Conservation (phyloP, 2,888 invertebrate genomes). For the Macropis europaea region DNA sequence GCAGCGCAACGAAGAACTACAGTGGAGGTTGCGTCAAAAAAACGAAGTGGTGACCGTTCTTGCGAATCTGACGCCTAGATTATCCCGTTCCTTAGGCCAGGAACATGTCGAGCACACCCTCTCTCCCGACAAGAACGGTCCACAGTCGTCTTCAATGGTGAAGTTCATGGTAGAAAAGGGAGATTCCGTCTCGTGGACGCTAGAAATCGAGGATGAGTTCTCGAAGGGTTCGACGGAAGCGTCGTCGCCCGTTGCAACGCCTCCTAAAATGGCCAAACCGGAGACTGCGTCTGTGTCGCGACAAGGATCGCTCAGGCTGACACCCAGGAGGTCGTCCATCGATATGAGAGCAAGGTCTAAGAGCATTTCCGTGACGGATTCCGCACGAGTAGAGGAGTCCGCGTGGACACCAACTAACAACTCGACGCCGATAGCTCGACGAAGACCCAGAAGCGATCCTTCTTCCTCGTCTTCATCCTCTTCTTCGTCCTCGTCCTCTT, state of each 20-base stretch:
- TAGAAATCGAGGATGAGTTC: constrained; percentile 85
- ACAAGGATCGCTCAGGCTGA: constrained; percentile 72
- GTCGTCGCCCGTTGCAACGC: constrained; percentile 22
- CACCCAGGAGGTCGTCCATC: constrained; percentile 64
- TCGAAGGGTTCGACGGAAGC: constrained; percentile 63
- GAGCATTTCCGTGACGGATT: constrained; percentile 73
- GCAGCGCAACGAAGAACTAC: constrained; percentile 93
- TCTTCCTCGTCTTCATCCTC: constrained; percentile 63
- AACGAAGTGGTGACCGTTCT: constrained; percentile 84
- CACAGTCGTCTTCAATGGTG: constrained; percentile 88
- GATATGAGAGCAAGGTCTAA: constrained; percentile 74
- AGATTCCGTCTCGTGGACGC: constrained; percentile 92
- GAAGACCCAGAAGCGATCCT: constrained; percentile 72
- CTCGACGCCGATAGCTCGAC: constrained; percentile 71
- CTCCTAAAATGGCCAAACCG: constrained; percentile 49
- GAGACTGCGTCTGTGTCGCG: constrained; percentile 62
- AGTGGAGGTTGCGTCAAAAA: constrained; percentile 92
- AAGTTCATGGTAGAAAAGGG: constrained; percentile 92
- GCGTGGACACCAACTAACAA: constrained; percentile 71
- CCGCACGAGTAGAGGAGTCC: constrained; percentile 48
- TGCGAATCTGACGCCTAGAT: constrained; percentile 72
- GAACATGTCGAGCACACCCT: constrained; percentile 68
- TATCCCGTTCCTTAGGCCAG: constrained; percentile 72
- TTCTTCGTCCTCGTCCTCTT: constrained; percentile 54
- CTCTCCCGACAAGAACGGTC: constrained; percentile 77